A percentile compares a stretch with the other conserved stretches of the same genome.
These are phyloP conservation scores for Rhagium mordax DNA, from an alignment of 2,888 invertebrate genomes.

Conservation along the genomic window DNA sequence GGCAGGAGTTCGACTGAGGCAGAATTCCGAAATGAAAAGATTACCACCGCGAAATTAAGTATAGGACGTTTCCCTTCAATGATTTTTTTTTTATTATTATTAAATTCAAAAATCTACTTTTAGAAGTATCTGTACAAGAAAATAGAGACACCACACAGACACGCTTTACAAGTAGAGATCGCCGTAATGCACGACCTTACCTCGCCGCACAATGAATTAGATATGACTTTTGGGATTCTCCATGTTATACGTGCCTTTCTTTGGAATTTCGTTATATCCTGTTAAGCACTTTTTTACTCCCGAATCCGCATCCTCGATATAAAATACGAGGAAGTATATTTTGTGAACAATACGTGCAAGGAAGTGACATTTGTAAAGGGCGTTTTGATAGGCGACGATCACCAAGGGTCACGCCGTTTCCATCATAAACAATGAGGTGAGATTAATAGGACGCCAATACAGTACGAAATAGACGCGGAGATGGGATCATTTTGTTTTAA, in stretches of 20 bases:
- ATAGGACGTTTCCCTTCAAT: too few relatives aligned
- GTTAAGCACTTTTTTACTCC: slow-evolving; percentile 15
- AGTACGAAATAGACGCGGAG: neutral
- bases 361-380: neutral
- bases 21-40: neutral
- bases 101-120: neutral
- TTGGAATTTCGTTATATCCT: slow-evolving; percentile 14
- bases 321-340: slow-evolving; percentile 7
- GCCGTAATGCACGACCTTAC: neutral
- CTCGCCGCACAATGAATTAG: slow-evolving; percentile 10
- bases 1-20: neutral
- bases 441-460: neutral
- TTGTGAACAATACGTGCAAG: slow-evolving; percentile 8
- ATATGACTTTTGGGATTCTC: slow-evolving; percentile 9
- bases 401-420: neutral
- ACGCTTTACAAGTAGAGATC: neutral
- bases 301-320: neutral
- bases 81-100: too few relatives aligned
- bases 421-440: neutral
- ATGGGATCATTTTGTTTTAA: too few relatives aligned
- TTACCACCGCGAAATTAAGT: neutral
- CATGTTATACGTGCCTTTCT: neutral
- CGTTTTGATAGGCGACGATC: neutral
- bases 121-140: neutral
- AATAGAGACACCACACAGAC: neutral